Conservation (phyloP, 1,140 invertebrate genomes). For the Temnothorax longispinosus region DNA sequence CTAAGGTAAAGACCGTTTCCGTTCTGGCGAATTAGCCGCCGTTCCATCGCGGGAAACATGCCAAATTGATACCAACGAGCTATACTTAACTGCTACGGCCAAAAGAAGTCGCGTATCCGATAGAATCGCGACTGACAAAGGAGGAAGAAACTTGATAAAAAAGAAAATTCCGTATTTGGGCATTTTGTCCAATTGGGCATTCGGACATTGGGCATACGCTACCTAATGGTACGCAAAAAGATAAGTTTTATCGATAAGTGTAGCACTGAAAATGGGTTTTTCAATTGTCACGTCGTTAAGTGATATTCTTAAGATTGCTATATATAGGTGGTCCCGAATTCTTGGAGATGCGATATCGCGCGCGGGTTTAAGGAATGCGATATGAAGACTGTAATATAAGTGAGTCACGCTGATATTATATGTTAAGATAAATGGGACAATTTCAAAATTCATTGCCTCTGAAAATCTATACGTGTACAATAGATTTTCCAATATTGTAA, state of each 20-base stretch:
- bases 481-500: too few species aligned
- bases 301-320: background rate
- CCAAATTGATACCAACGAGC: conserved; percentile 59
- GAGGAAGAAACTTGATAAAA: background rate
- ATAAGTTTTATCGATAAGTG: background rate
- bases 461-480: too few species aligned
- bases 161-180: background rate
- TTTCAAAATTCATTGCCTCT: too few species aligned
- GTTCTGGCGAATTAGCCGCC: conserved; percentile 57
- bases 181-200: too few species aligned
- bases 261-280: background rate
- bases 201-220: too few species aligned
- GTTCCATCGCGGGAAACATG: conserved; percentile 52
- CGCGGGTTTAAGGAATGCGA: too few species aligned
- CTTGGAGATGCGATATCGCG: too few species aligned
- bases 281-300: background rate
- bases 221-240: background rate
- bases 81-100: conserved; percentile 21
- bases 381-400: too few species aligned
- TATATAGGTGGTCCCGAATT: background rate
- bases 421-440: too few species aligned
- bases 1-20: conserved; percentile 65
- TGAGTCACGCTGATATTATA: too few species aligned
- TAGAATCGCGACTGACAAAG: conserved; percentile 24
- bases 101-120: conserved; percentile 40